Base-by-base conservation (phyloP, 2,888 invertebrate species). In the Cybosia mesomella region DNA sequence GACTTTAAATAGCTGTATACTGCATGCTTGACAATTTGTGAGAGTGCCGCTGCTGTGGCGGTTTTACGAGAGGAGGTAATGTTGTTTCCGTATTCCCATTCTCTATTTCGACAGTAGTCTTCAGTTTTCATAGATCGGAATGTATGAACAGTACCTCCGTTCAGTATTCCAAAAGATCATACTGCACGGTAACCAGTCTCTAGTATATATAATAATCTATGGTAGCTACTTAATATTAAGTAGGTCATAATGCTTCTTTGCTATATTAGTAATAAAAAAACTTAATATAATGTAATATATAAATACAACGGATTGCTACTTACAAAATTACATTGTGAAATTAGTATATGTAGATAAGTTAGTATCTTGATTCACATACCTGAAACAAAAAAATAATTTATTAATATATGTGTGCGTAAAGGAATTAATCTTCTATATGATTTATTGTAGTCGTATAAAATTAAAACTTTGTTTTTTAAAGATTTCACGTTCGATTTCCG, bases 341-440 rank as follows among this genome's bases (percentile, higher is more conserved):
- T n/a, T 28, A 39, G 24, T 57, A n/a, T 24, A 39, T 57, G 24
- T 53, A 11, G 24, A 24, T 49, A 61, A 15, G 22, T 28, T 24
- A 57, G 15, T 0, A 49, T 39, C n/a, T 55, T 49, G 22, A 36
- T 58, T 63, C 58, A 22, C 63, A 58, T 67, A 67, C 67, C 67
- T 67, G 67, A 24, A 67, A 67, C 67, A 67, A 67, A 67, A 63
- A 53, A 49, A 7, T 61, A 15, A 66, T 32, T 57, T 21, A 39
- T 34, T 24, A 43, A 39, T 34, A 63, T 7, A 21, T 9, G 36
- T 61, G 43, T 15, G 13, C 22, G 21, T 34, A 36, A 54, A 58
- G 34, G 34, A 34, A 34, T 2, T 24, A 24, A 24, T 28, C 15
- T 57, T 1, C 1, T 34, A 9, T 9, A 34, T 34, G 9, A 34